These are phyloP conservation scores for Enteromius fasciolatus DNA, from an alignment of 2,797 vertebrate genomes.

Conservation along the genomic window DNA sequence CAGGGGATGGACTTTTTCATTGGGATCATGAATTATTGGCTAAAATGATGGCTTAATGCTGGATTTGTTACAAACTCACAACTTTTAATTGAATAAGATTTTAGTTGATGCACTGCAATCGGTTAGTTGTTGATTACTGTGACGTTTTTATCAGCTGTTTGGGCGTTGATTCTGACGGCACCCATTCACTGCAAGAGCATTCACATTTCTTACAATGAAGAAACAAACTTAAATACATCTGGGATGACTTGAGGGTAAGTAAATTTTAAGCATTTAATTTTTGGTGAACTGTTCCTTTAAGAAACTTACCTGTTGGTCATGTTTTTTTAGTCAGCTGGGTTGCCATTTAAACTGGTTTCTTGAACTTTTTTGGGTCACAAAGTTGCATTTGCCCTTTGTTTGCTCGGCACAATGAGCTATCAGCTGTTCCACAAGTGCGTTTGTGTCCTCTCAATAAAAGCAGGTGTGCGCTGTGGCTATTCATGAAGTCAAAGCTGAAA, in stretches of 20 bases:
- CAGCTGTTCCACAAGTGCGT: slow-evolving; percentile 31
- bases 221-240: neutral
- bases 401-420: slow-evolving; percentile 30
- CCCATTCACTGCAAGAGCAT: neutral
- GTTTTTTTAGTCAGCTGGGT: slow-evolving; percentile 13
- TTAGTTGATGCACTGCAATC: neutral
- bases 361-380: slow-evolving; percentile 31
- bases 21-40: neutral
- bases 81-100: neutral
- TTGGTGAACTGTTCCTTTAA: neutral
- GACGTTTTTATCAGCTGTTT: neutral
- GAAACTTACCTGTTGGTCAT: neutral
- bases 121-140: neutral
- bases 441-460: slow-evolving; percentile 39
- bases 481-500: slow-evolving; percentile 25
- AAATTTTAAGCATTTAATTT: neutral
- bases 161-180: neutral
- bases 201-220: neutral
- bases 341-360: slow-evolving; percentile 20
- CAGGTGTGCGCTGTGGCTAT: slow-evolving; percentile 42
- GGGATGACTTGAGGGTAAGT: neutral
- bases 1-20: neutral
- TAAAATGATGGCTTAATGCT: neutral
- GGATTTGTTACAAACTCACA: neutral
- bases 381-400: slow-evolving; percentile 42